These are phyloP conservation scores for Mus musculus DNA, from an alignment of 2,113 vertebrate species.

Conservation along the genomic window GRCm39 chr13:91747501-91748000, in stretches of 20 bases:
- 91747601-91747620: not conserved
- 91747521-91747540: not conserved
- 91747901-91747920: not conserved
- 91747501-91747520: not conserved
- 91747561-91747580: not conserved
- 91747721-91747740: not conserved
- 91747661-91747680: not conserved
- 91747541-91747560: not conserved
- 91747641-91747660: not conserved
- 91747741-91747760: not conserved
- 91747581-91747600: not conserved
- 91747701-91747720: not conserved
- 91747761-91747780: not conserved
- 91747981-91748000: not conserved
- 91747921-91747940: not conserved
- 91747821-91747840: not conserved
- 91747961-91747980: not conserved
- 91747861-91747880: not conserved
- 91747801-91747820: not conserved
- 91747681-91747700: not conserved
- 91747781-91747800: not conserved
- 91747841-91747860: not conserved
- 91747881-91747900: not conserved
- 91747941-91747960: not conserved
- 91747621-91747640: not conserved